Percentiles rank a stretch among this genome's conserved stretches.
Conservation (phyloP, 2,888 invertebrate species). For the Clistopyga incitator region DNA sequence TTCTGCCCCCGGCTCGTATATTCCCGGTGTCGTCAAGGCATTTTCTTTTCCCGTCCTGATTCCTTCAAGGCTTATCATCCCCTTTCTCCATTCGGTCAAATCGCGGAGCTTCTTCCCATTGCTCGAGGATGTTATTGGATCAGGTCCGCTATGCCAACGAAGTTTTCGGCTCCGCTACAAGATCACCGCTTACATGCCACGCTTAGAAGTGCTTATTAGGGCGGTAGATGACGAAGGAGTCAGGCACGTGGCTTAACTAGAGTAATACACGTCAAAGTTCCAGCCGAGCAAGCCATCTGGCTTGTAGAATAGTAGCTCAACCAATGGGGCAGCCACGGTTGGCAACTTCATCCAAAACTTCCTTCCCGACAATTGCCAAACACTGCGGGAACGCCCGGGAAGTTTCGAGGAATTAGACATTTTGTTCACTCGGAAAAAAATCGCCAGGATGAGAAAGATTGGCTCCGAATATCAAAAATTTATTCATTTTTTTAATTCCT, state of each 20-base stretch:
- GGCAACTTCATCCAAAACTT: slow-evolving; percentile 71
- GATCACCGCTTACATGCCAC: slow-evolving; percentile 19
- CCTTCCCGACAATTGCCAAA: slow-evolving; percentile 70
- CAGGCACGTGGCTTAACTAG: slow-evolving; percentile 74
- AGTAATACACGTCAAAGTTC: slow-evolving; percentile 79
- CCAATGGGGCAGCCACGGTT: slow-evolving; percentile 17
- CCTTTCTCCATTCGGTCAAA: slow-evolving; percentile 9
- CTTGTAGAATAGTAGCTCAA: slow-evolving; percentile 66
- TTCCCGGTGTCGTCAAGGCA: slow-evolving; percentile 59
- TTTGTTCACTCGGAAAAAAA: slow-evolving; percentile 1
- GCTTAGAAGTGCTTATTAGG: slow-evolving; percentile 32
- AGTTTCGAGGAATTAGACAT: slow-evolving; percentile 41
- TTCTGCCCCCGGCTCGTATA: slow-evolving; percentile 43
- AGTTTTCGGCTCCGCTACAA: slow-evolving; percentile 25
- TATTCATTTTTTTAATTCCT: no score
- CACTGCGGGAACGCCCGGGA: slow-evolving; percentile 74
- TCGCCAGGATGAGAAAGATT: not conserved
- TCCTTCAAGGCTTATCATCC: slow-evolving; percentile 38
- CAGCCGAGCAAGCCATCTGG: slow-evolving; percentile 71
- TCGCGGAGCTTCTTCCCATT: not conserved
- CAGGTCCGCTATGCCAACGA: slow-evolving; percentile 27
- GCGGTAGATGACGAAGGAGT: slow-evolving; percentile 17
- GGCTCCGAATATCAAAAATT: no score
- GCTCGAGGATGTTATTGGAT: not conserved
- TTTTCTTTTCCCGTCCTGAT: slow-evolving; percentile 56